A percentile compares a stretch with the other conserved stretches of the same genome.
Evolutionary conservation across 2,797 vertebrate species (phyloP).

Genomic region (Pipistrellus pygmaeus): DNA sequence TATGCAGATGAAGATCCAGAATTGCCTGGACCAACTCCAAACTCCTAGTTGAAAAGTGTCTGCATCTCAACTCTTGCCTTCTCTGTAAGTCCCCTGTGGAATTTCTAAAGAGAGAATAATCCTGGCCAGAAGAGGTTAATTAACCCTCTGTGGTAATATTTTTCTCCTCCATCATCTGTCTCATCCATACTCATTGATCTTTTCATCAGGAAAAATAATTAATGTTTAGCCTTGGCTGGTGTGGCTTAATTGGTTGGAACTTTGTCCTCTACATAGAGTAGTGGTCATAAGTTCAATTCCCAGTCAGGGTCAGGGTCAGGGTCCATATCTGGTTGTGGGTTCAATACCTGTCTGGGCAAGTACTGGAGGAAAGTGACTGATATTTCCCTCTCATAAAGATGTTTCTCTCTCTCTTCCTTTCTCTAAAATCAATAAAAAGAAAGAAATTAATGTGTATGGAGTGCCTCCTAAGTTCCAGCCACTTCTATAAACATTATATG

Average conservation of each 20-base stretch:
- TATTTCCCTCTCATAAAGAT: neutral
- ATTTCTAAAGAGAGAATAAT: neutral
- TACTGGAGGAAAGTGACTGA: neutral
- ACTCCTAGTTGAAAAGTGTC: neutral
- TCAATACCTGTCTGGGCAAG: neutral
- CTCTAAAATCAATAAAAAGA: neutral
- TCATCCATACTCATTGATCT: neutral
- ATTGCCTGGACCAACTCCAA: neutral
- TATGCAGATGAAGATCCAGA: neutral
- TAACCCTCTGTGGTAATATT: neutral
- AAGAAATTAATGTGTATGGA: neutral
- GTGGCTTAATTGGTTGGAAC: neutral
- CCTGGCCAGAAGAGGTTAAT: neutral
- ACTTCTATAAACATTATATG: neutral
- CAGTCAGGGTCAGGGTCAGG: neutral
- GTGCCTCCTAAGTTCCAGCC: neutral
- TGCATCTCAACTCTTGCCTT: neutral
- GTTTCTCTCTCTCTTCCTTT: neutral
- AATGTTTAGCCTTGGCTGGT: neutral
- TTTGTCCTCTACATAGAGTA: neutral
- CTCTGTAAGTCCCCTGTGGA: neutral
- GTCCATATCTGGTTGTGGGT: neutral
- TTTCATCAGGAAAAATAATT: neutral
- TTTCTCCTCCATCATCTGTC: neutral
- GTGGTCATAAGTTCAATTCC: neutral